Base-by-base conservation (phyloP, 2,888 invertebrate genomes). In the Metallyticus violacea region DNA sequence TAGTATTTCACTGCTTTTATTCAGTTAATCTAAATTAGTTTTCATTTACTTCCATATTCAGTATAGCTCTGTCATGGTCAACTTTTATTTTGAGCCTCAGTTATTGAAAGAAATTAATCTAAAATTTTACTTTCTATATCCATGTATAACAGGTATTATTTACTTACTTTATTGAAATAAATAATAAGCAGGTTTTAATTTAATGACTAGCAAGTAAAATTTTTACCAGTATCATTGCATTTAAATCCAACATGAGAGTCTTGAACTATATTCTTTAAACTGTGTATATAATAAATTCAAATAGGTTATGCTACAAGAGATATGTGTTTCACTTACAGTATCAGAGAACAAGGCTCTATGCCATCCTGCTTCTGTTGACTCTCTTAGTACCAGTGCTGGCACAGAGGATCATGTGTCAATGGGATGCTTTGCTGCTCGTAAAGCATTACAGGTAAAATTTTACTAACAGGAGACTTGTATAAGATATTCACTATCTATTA, bases 391-490 rank as follows among this genome's bases (percentile, higher is more conserved):
- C 1, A 94, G 94, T 89, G 95, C 94, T 27, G 94, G 94, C 9
- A 94, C 94, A 30, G 95, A 95, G 90, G 95, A 95, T 90, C 95
- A 95, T 90, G 95, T 95, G 79, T 94, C 94, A 9, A 95, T 95
- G 95, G 95, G 95, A 25, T 94, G 94, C 9, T 95, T 94, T 90
- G 91, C 95, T 0, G 95, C 95, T 1, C 90, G 95, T 88, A 95
- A 95, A 90, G 93, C 93, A 15, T 91, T 95, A 27, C 92, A 91
- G 88, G 93, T 94, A 28, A 91, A 28, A 78, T 78, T 22, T 62
- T 2, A 62, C 40, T 15, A 15, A 62, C 9, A 4, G 3, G 9
- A 62, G 22, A 62, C 30, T 30, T 6, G 7, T 15, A 2, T 62
- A 3, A 22, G 22, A 62, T 2, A 62, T 22, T 1, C 6, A 6